Base-by-base conservation (phyloP, 1,140 invertebrate species). In the Triops longicaudatus region DNA sequence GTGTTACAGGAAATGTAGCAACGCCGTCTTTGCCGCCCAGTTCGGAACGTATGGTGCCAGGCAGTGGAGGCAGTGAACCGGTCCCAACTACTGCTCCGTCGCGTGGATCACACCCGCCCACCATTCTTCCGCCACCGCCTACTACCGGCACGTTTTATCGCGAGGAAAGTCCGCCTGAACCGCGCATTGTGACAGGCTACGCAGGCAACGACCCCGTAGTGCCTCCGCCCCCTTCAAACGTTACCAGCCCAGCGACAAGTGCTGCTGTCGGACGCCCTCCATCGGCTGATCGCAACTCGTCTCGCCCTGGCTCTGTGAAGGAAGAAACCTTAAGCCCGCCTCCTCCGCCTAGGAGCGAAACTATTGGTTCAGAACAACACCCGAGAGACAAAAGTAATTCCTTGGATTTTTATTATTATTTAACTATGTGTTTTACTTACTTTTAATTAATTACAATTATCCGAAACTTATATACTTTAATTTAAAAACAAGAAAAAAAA, bases 151-250 rank as follows among this genome's bases (percentile, higher is more conserved):
- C 76, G 11, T 26, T 73, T 22, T 42, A 42, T 42, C 22, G 72
- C 22, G 42, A 72, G 6, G 44, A 75, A 26, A 72, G 76, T 78
- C 76, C 76, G 72, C 12, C 80, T 80, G 75, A 83, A 82, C 75
- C 80, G 81, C 42, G 83, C 81, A 78, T 82, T 80, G 41, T 84
- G 80, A 79, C 75, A 74, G 74, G 84, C 81, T 79, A 78, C 81
- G 73, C 79, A 28, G 78, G 81, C 75, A 78, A 79, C 81, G 78
- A 79, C 72, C 71, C 71, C 9, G 74, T 44, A 50, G 17, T 63
- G 50, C 17, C 17, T 22, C 71, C 72, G 26, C 71, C 72, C 11
- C 71, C 44, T 22, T 22, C 72, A 11, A 28, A 74, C 37, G 10
- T 78, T 22, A 28, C 28, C 7, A 42, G 31, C 73, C 6, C 73